Percentiles rank a stretch among this genome's conserved stretches.
Evolutionary conservation across 2,888 invertebrate genomes (phyloP).

Genomic region (Dorcus hopei): DNA sequence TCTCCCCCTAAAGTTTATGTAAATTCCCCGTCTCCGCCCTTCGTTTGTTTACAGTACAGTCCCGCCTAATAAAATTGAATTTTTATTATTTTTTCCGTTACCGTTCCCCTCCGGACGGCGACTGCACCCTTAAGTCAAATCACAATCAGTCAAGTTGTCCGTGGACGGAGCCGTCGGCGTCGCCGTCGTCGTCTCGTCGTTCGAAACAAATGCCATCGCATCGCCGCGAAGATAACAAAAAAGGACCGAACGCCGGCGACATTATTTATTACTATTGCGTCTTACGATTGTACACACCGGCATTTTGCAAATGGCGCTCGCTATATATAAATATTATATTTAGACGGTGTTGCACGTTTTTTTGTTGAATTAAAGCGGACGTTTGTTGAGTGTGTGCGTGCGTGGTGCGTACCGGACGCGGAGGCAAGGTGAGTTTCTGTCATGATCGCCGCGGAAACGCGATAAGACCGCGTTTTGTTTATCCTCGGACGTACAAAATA

Average conservation of each 20-base stretch:
- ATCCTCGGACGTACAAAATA: constrained; percentile 35
- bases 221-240: background rate
- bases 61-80: background rate
- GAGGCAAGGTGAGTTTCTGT: constrained; percentile 16
- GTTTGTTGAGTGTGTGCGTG: constrained; percentile 11
- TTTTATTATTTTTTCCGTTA: background rate
- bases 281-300: constrained; percentile 6
- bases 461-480: constrained; percentile 34
- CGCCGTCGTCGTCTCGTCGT: background rate
- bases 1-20: constrained; percentile 1
- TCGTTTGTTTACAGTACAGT: background rate
- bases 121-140: background rate
- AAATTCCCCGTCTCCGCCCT: background rate
- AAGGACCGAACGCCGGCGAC: background rate
- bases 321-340: constrained; percentile 50
- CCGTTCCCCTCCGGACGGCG: background rate
- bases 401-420: background rate
- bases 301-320: constrained; percentile 48
- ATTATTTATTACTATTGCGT: constrained; percentile 4
- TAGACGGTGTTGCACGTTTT: constrained; percentile 30
- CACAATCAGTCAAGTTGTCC: background rate
- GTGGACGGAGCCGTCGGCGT: background rate
- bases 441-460: constrained; percentile 17
- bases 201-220: too few relatives aligned
- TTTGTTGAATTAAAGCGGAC: constrained; percentile 13